Evolutionary conservation across 1,140 invertebrate genomes (phyloP).

Genomic region (Chironomus tepperi): DNA sequence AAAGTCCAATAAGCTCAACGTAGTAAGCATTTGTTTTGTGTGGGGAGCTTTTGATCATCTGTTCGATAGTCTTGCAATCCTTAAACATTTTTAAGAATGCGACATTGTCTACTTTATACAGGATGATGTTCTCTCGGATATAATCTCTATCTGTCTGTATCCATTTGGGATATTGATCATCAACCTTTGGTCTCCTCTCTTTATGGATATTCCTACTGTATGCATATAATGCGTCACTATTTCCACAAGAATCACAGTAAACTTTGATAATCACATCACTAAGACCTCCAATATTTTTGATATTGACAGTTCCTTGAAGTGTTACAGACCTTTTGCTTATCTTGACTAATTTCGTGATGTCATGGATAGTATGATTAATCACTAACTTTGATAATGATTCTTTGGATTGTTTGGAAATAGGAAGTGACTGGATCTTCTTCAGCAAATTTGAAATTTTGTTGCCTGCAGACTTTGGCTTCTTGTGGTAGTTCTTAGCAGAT

Average conservation of each 20-base stretch:
- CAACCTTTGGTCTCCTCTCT: neutral
- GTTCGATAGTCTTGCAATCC: neutral
- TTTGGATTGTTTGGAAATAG: neutral
- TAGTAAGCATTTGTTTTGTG: neutral
- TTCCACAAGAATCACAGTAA: neutral
- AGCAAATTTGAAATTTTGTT: neutral
- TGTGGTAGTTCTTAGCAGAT: neutral
- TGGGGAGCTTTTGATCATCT: neutral
- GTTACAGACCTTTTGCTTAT: neutral
- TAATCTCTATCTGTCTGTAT: neutral
- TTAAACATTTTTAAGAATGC: neutral
- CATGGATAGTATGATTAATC: neutral
- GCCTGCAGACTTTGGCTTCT: neutral
- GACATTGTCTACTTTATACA: neutral
- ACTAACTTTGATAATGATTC: neutral
- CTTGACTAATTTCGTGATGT: neutral
- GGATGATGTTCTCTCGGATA: neutral
- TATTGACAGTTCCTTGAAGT: neutral
- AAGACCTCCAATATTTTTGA: neutral
- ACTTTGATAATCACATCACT: neutral
- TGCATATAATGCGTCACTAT: neutral
- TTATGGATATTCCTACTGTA: neutral
- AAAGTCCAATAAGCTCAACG: neutral
- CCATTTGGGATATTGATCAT: neutral
- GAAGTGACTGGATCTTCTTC: neutral